A percentile compares a stretch with the other conserved stretches of the same genome.
These are phyloP conservation scores for Bergia sp. DNA, from an alignment of 92 coral and sea anemone species.

Conservation along the genomic window DNA sequence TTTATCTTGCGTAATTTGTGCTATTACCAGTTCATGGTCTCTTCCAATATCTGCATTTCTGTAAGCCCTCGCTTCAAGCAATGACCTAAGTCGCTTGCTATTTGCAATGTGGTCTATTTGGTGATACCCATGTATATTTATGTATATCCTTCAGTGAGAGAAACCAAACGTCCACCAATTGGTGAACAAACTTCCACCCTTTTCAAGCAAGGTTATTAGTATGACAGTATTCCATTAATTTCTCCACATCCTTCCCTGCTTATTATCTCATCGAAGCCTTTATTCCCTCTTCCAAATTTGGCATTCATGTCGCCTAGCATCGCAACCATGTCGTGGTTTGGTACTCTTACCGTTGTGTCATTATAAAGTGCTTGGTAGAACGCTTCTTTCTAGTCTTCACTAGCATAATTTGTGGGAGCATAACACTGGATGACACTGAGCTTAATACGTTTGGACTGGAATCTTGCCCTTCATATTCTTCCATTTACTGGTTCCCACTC, in stretches of 20 bases:
- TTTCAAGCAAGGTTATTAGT: neutral
- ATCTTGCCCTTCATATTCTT: slow-evolving; percentile 28
- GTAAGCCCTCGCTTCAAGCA: slow-evolving; percentile 2
- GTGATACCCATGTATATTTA: neutral
- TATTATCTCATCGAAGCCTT: neutral
- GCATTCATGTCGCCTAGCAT: neutral
- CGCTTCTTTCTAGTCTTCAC: neutral
- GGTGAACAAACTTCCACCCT: neutral
- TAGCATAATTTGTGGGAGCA: slow-evolving; percentile 5
- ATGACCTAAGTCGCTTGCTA: neutral
- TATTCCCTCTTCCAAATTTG: neutral
- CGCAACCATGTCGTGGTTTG: neutral
- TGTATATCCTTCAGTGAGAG: neutral
- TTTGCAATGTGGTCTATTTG: neutral
- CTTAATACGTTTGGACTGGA: slow-evolving; percentile 7
- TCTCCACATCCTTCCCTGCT: neutral
- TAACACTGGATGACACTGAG: slow-evolving; percentile 6
- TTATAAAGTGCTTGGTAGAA: slow-evolving; percentile 1
- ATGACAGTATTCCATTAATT: neutral
- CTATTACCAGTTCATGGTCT: neutral
- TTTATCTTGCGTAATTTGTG: neutral
- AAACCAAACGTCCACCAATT: too few relatives aligned
- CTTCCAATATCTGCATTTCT: neutral
- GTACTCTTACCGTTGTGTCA: neutral
- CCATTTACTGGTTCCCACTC: slow-evolving; percentile 48